Evolutionary conservation across 2,888 invertebrate genomes (phyloP).

Genomic region (Drosophila mimica): DNA sequence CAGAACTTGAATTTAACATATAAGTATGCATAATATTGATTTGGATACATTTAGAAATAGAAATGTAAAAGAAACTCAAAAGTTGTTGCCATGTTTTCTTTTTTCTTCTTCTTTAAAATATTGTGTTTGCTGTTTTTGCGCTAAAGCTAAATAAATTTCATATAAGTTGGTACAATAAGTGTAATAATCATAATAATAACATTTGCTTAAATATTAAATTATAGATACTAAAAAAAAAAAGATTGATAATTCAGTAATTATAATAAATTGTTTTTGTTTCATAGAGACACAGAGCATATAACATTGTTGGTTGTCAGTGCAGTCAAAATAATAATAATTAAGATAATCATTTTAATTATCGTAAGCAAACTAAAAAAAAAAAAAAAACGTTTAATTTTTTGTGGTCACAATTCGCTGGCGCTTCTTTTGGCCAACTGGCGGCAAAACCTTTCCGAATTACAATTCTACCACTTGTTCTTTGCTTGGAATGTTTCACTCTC

Average conservation of each 20-base stretch:
- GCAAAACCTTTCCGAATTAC: slow-evolving; percentile 5
- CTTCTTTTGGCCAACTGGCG: not conserved
- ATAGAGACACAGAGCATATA: slow-evolving; percentile 65
- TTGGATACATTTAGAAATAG: slow-evolving; percentile 52
- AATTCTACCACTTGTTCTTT: slow-evolving; percentile 18
- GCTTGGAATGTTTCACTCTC: slow-evolving; percentile 58
- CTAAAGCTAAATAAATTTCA: slow-evolving; percentile 80
- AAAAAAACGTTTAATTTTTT: slow-evolving; percentile 1
- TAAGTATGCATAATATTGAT: slow-evolving; percentile 44
- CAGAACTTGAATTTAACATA: slow-evolving; percentile 33
- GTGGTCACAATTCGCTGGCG: slow-evolving; percentile 20
- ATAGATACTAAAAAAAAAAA: slow-evolving; percentile 55
- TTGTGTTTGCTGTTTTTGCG: slow-evolving; percentile 60
- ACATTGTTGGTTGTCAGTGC: slow-evolving; percentile 43
- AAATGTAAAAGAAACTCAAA: slow-evolving; percentile 51
- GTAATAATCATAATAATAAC: slow-evolving; percentile 71
- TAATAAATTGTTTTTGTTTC: slow-evolving; percentile 47
- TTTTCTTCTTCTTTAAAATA: slow-evolving; percentile 38
- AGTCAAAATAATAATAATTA: slow-evolving; percentile 37
- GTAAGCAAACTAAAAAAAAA: slow-evolving; percentile 2
- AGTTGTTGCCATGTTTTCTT: slow-evolving; percentile 71
- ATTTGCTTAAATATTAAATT: slow-evolving; percentile 69
- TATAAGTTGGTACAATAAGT: slow-evolving; percentile 73
- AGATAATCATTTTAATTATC: slow-evolving; percentile 11
- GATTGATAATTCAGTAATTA: slow-evolving; percentile 45